phyloP scores from a whole-genome alignment of 2,888 invertebrate species.

The Blastobasis adustella region DNA sequence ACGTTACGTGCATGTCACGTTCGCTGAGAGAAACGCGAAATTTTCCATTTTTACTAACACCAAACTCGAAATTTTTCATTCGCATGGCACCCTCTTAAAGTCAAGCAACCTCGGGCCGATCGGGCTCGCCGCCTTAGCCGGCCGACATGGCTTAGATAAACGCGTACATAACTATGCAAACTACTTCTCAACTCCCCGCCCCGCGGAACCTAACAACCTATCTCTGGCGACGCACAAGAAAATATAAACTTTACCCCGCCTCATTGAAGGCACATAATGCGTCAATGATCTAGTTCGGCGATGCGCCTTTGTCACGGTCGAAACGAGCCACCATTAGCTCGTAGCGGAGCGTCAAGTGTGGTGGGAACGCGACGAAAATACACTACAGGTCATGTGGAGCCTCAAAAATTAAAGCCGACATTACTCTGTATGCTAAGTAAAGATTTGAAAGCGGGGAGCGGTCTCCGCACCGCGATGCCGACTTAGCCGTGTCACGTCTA shows the following conservation, averaged over 20 bases:
- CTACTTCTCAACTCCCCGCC: slow-evolving; percentile 35
- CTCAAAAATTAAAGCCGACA: slow-evolving; percentile 63
- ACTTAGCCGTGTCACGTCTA: slow-evolving; percentile 50
- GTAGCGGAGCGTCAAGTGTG: slow-evolving; percentile 55
- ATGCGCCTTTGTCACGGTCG: no score
- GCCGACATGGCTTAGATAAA: slow-evolving; percentile 65
- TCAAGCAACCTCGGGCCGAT: slow-evolving; percentile 32
- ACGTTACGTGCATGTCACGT: no score
- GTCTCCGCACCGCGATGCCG: slow-evolving; percentile 44
- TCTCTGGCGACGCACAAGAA: slow-evolving; percentile 18
- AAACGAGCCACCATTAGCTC: slow-evolving; percentile 47
- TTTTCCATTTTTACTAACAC: no score
- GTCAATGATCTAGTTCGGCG: slow-evolving; percentile 8
- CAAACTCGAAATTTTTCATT: no score
- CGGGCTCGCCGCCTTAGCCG: slow-evolving; percentile 38
- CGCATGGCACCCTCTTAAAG: slow-evolving; percentile 11
- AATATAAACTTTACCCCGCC: slow-evolving; percentile 34
- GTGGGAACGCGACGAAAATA: slow-evolving; percentile 64
- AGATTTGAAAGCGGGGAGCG: slow-evolving; percentile 50
- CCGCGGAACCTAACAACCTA: slow-evolving; percentile 24
- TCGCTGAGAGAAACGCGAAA: no score
- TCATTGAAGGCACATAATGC: slow-evolving; percentile 26
- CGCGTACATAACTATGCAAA: slow-evolving; percentile 66
- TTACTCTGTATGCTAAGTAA: slow-evolving; percentile 63
- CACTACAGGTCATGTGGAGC: slow-evolving; percentile 51